A percentile compares a stretch with the other conserved stretches of the same genome.
phyloP scores from a whole-genome alignment of 2,888 invertebrate species.

The Adelphocoris suturalis region DNA sequence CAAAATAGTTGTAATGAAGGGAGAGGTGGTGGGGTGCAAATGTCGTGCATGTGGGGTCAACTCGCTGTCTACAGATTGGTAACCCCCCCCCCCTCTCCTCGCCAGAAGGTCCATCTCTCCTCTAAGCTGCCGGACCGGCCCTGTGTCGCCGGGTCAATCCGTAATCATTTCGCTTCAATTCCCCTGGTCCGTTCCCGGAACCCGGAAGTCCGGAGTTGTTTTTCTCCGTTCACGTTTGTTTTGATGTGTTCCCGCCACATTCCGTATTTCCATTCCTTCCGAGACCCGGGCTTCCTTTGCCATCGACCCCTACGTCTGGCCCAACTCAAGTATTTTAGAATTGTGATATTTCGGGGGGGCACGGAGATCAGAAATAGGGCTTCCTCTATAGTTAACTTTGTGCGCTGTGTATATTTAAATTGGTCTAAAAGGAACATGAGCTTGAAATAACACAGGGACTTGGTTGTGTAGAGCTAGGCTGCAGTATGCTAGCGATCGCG shows the following conservation, averaged over 20 bases:
- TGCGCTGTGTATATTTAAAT: slow-evolving; percentile 76
- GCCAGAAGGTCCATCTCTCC: too few species aligned
- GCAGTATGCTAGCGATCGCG: slow-evolving; percentile 69
- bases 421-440: slow-evolving; percentile 76
- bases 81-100: too few species aligned
- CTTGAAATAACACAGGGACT: slow-evolving; percentile 75
- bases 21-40: too few species aligned
- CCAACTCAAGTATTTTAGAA: slow-evolving; percentile 76
- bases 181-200: background rate
- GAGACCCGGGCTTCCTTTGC: slow-evolving; percentile 58
- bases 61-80: too few species aligned
- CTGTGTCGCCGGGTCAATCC: too few species aligned
- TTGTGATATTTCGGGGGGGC: slow-evolving; percentile 76
- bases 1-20: too few species aligned
- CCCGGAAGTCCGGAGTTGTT: background rate
- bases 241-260: slow-evolving; percentile 9
- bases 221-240: background rate
- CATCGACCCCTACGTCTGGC: slow-evolving; percentile 70
- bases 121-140: too few species aligned
- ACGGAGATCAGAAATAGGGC: slow-evolving; percentile 76
- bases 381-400: slow-evolving; percentile 76
- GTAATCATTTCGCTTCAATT: too few species aligned
- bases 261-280: slow-evolving; percentile 37
- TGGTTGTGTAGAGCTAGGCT: slow-evolving; percentile 69
- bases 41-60: too few species aligned